Base-by-base conservation (phyloP, 1,140 invertebrate species). In the Drosophila guanche region DNA sequence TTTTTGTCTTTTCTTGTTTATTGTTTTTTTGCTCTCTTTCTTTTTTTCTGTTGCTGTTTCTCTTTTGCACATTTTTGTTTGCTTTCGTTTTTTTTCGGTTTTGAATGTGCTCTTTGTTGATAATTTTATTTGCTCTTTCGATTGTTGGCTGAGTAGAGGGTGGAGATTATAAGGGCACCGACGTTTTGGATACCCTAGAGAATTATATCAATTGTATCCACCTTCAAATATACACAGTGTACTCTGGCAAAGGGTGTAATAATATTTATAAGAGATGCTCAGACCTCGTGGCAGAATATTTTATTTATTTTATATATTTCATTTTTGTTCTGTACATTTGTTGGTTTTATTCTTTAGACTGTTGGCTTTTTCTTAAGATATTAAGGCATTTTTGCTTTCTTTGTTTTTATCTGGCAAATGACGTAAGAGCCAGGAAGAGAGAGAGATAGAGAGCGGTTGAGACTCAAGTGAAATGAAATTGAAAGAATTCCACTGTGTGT, bases 51-150 rank as follows among this genome's bases (percentile, higher is more conserved):
- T 33, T 33, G 16, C 16, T 46, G 43, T 45, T 40, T 46, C 23
- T 61, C 41, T 69, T 68, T 74, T 61, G 54, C 57, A 55, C 66
- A 72, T 29, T 73, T 65, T 37, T 67, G 52, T 47, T 75, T 61
- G 46, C 57, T 76, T 51, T 60, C 42, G 42, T 56, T 51, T 59
- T 63, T 71, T 53, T 60, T 51, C 29, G 22, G 25, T n/a, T 62
- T 76, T 61, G 43, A 86, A 67, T 80, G 73, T 50, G 48, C 58
- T 69, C 86, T 86, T 86, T 86, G 83, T 88, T 86, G 83, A 86
- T 86, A 86, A 86, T 78, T 86, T 81, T 86, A 86, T 86, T 86
- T 86, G 59, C 74, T 69, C 71, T 67, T 33, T 0, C 29, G 59
- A 56, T 47, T 61, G 67, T 79, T 75, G 63, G 60, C 47, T 27